Conservation (phyloP, 2,797 vertebrate species). For the Loriculus beryllinus region DNA sequence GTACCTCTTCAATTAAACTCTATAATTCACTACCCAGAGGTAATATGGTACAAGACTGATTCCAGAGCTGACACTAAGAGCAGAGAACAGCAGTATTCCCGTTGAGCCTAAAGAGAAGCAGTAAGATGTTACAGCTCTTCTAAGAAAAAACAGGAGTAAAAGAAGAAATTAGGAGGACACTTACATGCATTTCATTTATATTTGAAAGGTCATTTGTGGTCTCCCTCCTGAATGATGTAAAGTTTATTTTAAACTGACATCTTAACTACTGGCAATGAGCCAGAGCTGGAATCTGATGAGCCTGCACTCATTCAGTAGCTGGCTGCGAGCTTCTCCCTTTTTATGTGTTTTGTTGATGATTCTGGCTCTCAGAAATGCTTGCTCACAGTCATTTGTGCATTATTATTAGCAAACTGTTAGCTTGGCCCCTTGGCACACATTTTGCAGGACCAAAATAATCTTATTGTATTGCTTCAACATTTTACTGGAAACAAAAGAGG, state of each 20-base stretch:
- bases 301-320: background rate
- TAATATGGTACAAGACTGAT: background rate
- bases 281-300: slow-evolving; percentile 60
- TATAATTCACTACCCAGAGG: background rate
- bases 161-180: slow-evolving; percentile 19
- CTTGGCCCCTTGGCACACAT: background rate
- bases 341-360: background rate
- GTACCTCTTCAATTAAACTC: background rate
- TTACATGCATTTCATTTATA: slow-evolving; percentile 47
- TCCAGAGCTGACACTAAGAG: background rate
- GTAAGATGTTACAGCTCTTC: background rate
- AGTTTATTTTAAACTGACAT: slow-evolving; percentile 41
- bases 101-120: background rate
- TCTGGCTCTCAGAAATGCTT: slow-evolving; percentile 56
- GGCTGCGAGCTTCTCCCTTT: slow-evolving; percentile 13
- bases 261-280: slow-evolving; percentile 42
- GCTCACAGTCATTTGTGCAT: slow-evolving; percentile 1
- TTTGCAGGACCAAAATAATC: slow-evolving; percentile 32
- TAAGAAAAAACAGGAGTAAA: background rate
- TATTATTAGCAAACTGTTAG: slow-evolving; percentile 54
- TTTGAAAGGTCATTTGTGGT: slow-evolving; percentile 54
- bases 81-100: background rate
- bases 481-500: slow-evolving; percentile 12
- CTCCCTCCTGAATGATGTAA: slow-evolving; percentile 7
- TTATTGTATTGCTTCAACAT: slow-evolving; percentile 4